Base-by-base conservation (phyloP, 2,113 vertebrate species). In the Piprites chloris region DNA sequence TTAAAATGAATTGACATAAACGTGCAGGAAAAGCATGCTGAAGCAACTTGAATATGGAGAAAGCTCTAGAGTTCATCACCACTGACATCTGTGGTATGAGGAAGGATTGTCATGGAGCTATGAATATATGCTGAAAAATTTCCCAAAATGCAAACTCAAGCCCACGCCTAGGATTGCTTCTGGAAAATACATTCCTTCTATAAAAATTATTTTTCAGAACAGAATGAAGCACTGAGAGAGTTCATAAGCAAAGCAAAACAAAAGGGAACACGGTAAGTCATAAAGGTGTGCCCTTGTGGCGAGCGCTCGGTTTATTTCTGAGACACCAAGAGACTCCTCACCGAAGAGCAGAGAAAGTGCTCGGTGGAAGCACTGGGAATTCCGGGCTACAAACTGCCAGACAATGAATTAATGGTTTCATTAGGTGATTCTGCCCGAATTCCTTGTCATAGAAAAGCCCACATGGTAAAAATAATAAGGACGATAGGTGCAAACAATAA, bases 1-100 rank as follows among this genome's bases (percentile, higher is more conserved):
- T 90, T 73, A 87, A 96, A 96, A 97, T 83, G 46, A 96, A 91
- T 73, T 92, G 83, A 92, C 85, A 81, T 53, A 89, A 95, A 86
- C 50, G 47, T 37, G 61, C 33, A 67, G 23, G 56, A 67, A 77
- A 85, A 53, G 11, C 26, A 35, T 14, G 35, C 37, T 42, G 84
- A 80, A 39, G 71, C 3, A 75, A 53, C 46, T 47, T 90, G 68
- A 52, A 61, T 62, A 61, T 22, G 41, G 33, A 73, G 14, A 33
- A 80, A 82, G 47, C 24, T 66, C 24, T 30, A 41, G 66, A 78
- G 14, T 8, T 73, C 52, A n/a, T 84, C 30, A 22, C 47, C 26
- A 32, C 4, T 85, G 76, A 39, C 8, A 11, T 30, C 23, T 6
- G 21, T n/a, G 23, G 18, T 80, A 33, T 26, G 72, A 76, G 50